Base-by-base conservation (phyloP, 2,888 invertebrate species). In the Tricholauxania praeusta region DNA sequence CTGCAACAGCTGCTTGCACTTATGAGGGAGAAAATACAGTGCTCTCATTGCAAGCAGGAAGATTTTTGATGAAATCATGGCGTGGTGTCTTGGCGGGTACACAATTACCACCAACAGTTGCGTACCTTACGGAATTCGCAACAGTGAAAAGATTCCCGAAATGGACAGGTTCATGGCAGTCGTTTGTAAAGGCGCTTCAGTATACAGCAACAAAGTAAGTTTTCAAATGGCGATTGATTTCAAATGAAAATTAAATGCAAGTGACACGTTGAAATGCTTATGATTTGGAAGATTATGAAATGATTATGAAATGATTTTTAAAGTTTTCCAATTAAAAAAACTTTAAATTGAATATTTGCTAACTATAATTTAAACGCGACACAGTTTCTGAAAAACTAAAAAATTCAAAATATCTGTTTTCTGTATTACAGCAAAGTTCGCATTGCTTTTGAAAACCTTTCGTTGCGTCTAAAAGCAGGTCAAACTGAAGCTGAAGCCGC, bases 1-100 rank as follows among this genome's bases (percentile, higher is more conserved):
- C 92, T 73, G 91, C 92, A 39, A 94, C 95, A 0, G 96, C 97
- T 22, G 93, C 94, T 72, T 93, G 93, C 86, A 98, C 97, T 1
- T 98, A 97, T 84, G 98, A 98, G 89, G 98, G 98, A 0, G 98
- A 98, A 89, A 98, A 98, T 86, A 97, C 97, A 0, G 97, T 98
- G 55, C 89, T 98, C 81, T 89, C 94, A 71, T 89, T 98, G 70
- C 98, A 98, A 89, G 94, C 95, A 1, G 96, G 96, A 2, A 89
- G 93, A 78, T 96, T 92, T 84, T 88, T 96, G 19, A 91, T 95
- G 78, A 96, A 96, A 86, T 90, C 91, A 1, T 94, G 92, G 91
- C 91, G 91, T 79, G 91, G 91, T 76, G 91, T 91, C 0, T 78
- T 87, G 10, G 89, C 89, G 57, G 91, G 92, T 0, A 86, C 89